Conservation (phyloP, 2,888 invertebrate genomes). For the Aplocera efformata region DNA sequence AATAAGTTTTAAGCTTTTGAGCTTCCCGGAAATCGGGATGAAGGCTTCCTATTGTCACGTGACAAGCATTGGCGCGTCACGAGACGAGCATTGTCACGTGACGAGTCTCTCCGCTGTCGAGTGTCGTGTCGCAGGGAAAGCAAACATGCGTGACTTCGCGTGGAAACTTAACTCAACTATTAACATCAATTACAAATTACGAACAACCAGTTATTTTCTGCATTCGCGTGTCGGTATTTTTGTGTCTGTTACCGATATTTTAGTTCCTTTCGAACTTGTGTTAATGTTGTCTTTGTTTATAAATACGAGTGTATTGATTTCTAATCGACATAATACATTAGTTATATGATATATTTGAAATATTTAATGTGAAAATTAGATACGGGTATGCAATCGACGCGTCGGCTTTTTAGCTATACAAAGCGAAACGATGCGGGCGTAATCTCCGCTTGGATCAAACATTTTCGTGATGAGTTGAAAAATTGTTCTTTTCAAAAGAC, state of each 20-base stretch:
- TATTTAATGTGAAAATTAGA: too few species aligned
- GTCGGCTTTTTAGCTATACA: too few species aligned
- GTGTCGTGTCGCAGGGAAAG: slow-evolving; percentile 32
- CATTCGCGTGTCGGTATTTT: slow-evolving; percentile 29
- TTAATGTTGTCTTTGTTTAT: too few species aligned
- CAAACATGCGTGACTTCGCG: slow-evolving; percentile 42
- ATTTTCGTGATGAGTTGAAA: too few species aligned
- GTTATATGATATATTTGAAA: too few species aligned
- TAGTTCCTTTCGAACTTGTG: slow-evolving; percentile 9
- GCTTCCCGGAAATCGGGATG: slow-evolving; percentile 23
- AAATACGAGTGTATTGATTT: too few species aligned
- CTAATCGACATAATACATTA: too few species aligned
- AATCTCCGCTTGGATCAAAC: too few species aligned
- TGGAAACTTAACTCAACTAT: slow-evolving; percentile 34
- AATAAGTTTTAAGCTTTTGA: slow-evolving; percentile 26
- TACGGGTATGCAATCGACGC: too few species aligned
- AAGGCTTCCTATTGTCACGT: slow-evolving; percentile 7
- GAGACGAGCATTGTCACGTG: not conserved
- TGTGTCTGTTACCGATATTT: slow-evolving; percentile 19
- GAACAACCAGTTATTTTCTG: slow-evolving; percentile 27
- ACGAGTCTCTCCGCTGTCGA: slow-evolving; percentile 7
- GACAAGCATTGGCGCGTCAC: not conserved
- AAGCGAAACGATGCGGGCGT: too few species aligned
- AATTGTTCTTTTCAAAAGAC: too few species aligned
- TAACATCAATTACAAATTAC: slow-evolving; percentile 43